These are phyloP conservation scores for Nephrocerus scutellatus DNA, from an alignment of 2,888 invertebrate genomes.

Conservation along the genomic window DNA sequence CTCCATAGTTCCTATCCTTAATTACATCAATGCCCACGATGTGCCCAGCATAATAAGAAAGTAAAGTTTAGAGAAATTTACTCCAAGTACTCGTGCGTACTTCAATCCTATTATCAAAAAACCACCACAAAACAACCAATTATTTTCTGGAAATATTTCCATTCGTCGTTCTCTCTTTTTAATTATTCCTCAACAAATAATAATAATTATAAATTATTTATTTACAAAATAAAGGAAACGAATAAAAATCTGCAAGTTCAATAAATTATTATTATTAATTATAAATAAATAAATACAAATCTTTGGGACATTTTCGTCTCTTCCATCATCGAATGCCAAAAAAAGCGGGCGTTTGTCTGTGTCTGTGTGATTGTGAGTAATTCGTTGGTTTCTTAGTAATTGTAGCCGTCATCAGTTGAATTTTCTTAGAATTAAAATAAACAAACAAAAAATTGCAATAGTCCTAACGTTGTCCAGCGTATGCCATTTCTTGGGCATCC, in stretches of 20 bases:
- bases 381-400: constrained; percentile 13
- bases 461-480: constrained; percentile 39
- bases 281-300: constrained; percentile 25
- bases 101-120: too few species aligned
- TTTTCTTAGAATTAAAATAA: constrained; percentile 28
- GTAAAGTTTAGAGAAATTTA: too few species aligned
- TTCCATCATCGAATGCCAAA: constrained; percentile 2
- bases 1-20: too few species aligned
- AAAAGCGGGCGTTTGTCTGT: not conserved
- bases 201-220: constrained; percentile 13
- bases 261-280: constrained; percentile 16
- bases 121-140: too few species aligned
- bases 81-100: too few species aligned
- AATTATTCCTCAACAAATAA: not conserved
- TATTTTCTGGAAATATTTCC: too few species aligned
- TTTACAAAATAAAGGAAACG: constrained; percentile 24
- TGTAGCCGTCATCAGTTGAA: not conserved
- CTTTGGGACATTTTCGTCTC: constrained; percentile 29
- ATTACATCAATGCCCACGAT: too few species aligned
- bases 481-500: constrained; percentile 45
- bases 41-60: too few species aligned
- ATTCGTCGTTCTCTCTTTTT: not conserved
- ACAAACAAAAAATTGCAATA: constrained; percentile 10
- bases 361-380: constrained; percentile 2
- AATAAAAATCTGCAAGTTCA: constrained; percentile 5